A percentile compares a stretch with the other conserved stretches of the same genome.
Conservation (phyloP, 2,797 vertebrate genomes). For the Siniperca obscura region DNA sequence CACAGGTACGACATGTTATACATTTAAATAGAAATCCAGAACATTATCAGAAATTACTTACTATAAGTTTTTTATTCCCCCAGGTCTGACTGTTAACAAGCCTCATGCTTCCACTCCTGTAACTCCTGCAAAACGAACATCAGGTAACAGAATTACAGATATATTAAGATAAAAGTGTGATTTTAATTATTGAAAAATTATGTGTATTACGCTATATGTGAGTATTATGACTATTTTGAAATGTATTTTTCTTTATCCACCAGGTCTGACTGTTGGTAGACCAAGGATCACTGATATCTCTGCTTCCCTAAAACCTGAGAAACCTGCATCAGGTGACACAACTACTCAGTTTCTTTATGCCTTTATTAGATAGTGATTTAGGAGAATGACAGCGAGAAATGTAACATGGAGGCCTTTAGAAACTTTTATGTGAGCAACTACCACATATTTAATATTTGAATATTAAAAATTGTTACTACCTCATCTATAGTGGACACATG, state of each 20-base stretch:
- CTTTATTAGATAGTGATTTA: not conserved
- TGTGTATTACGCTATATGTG: not conserved
- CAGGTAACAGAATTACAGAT: not conserved
- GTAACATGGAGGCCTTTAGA: not conserved
- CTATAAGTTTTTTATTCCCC: not conserved
- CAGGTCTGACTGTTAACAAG: not conserved
- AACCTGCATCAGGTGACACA: conserved; percentile 7
- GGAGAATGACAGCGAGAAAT: not conserved
- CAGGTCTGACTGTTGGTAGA: not conserved
- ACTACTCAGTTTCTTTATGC: not conserved
- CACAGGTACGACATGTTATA: not conserved
- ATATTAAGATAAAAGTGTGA: not conserved
- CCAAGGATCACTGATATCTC: not conserved
- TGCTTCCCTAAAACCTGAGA: not conserved
- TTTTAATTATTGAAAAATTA: not conserved
- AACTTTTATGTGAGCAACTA: not conserved
- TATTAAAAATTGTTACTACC: not conserved
- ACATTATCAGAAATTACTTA: not conserved
- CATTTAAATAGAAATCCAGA: not conserved
- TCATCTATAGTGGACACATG: not conserved
- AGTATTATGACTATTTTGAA: not conserved
- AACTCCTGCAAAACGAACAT: not conserved
- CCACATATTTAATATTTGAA: not conserved
- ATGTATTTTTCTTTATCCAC: not conserved
- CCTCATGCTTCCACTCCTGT: not conserved